Evolutionary conservation across 2,797 vertebrate genomes (phyloP).

Genomic region (Pseudomugil tenellus): DNA sequence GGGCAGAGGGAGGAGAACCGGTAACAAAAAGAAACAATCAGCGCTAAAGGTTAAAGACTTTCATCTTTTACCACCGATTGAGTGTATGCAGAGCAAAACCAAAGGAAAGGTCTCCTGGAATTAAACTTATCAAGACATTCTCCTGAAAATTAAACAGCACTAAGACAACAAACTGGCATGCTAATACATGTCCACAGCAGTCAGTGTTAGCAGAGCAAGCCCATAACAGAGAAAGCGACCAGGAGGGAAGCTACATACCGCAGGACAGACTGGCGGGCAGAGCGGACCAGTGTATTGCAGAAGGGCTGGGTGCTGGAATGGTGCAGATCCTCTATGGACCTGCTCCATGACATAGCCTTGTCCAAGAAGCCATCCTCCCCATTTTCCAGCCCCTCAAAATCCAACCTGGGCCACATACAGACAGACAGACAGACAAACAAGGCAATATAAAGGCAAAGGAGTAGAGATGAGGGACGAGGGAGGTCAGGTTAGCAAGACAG

Average conservation of each 20-base stretch:
- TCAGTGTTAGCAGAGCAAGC: slow-evolving; percentile 57
- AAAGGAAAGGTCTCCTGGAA: slow-evolving; percentile 28
- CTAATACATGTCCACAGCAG: slow-evolving; percentile 48
- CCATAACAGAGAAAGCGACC: slow-evolving; percentile 65
- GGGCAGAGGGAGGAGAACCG: slow-evolving; percentile 50
- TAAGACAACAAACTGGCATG: slow-evolving; percentile 44
- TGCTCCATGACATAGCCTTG: slow-evolving; percentile 95
- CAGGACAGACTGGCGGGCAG: slow-evolving; percentile 93
- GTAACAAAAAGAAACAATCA: slow-evolving; percentile 40
- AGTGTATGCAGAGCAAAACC: slow-evolving; percentile 22
- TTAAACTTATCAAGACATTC: slow-evolving; percentile 16
- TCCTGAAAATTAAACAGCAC: slow-evolving; percentile 32
- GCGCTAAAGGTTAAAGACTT: slow-evolving; percentile 45
- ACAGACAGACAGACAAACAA: slow-evolving; percentile 57
- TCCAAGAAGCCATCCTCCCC: slow-evolving; percentile 92
- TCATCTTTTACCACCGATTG: slow-evolving; percentile 31
- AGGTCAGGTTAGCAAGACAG: slow-evolving; percentile 66
- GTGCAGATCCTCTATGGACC: slow-evolving; percentile 99
- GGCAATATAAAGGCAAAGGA: slow-evolving; percentile 65
- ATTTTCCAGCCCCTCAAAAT: slow-evolving; percentile 95
- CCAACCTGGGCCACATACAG: slow-evolving; percentile 88
- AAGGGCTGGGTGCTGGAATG: slow-evolving; percentile 88
- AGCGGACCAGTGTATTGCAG: slow-evolving; percentile 94
- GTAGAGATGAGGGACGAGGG: slow-evolving; percentile 60
- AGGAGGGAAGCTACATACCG: slow-evolving; percentile 88